These are phyloP conservation scores for Cancer borealis DNA, from an alignment of 2,888 invertebrate genomes.

Conservation along the genomic window DNA sequence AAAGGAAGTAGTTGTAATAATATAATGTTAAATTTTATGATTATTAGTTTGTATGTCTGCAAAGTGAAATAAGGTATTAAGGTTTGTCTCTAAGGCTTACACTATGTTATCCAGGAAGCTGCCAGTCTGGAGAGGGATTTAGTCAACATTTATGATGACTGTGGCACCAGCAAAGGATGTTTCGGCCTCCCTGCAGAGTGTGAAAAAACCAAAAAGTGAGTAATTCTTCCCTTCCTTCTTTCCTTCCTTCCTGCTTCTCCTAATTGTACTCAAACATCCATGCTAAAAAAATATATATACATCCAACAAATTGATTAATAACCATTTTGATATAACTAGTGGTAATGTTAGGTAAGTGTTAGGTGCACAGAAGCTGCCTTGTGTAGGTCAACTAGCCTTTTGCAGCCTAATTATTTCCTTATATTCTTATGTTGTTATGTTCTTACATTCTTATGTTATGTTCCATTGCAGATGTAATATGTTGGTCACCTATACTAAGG, in stretches of 20 bases:
- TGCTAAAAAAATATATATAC: too few species aligned
- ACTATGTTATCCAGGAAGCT: slow-evolving; percentile 30
- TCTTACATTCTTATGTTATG: neutral
- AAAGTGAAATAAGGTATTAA: neutral
- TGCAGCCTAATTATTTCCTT: too few species aligned
- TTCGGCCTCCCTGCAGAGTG: slow-evolving; percentile 71
- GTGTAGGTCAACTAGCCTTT: too few species aligned
- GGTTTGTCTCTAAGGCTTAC: neutral
- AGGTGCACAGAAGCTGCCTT: too few species aligned
- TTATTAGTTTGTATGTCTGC: neutral
- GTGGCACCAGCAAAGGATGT: slow-evolving; percentile 69
- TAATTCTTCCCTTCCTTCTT: neutral
- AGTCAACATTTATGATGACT: slow-evolving; percentile 70
- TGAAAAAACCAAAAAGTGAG: slow-evolving; percentile 62
- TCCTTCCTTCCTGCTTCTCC: neutral
- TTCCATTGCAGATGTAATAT: slow-evolving; percentile 67
- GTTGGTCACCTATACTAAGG: slow-evolving; percentile 74
- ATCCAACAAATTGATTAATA: too few species aligned
- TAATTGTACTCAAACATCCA: too few species aligned
- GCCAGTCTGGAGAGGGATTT: slow-evolving; percentile 49
- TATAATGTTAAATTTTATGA: neutral
- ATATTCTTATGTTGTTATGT: too few species aligned
- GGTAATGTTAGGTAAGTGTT: too few species aligned
- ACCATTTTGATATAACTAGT: too few species aligned
- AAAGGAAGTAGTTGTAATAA: neutral